A percentile compares a stretch with the other conserved stretches of the same genome.
These are phyloP conservation scores for Perca schrenkii DNA, from an alignment of 2,113 vertebrate genomes.

Conservation along the genomic window DNA sequence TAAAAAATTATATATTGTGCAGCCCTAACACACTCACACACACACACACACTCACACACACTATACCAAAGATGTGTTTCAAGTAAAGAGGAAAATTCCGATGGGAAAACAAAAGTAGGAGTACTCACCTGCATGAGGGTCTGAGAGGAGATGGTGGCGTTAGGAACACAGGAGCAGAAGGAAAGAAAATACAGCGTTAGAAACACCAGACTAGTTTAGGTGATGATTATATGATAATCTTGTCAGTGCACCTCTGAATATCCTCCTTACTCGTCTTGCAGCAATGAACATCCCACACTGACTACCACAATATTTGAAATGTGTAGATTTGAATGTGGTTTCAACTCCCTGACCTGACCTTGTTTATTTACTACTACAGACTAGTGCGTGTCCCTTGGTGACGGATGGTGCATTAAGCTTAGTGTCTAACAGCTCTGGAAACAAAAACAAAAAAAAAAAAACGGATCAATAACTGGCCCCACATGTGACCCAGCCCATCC, in stretches of 20 bases:
- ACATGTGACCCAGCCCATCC: conserved; percentile 47
- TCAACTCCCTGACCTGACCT: not conserved
- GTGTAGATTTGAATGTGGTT: not conserved
- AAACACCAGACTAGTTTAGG: conserved; percentile 9
- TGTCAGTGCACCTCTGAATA: conserved; percentile 41
- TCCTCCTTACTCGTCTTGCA: conserved; percentile 20
- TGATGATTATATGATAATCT: conserved; percentile 43
- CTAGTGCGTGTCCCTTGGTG: not conserved
- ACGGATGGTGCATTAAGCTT: conserved; percentile 20
- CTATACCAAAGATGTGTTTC: conserved; percentile 3
- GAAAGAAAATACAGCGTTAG: conserved; percentile 57
- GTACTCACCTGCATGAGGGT: conserved; percentile 90
- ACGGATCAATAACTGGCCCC: conserved; percentile 66
- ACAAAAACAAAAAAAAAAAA: not conserved
- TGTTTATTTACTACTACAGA: conserved; percentile 5
- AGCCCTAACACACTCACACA: too few species aligned
- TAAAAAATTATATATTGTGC: too few species aligned
- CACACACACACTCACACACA: not conserved
- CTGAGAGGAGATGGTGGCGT: conserved; percentile 69
- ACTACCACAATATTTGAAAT: not conserved
- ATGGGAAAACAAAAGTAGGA: conserved; percentile 17
- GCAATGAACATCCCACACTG: not conserved
- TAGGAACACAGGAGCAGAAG: not conserved
- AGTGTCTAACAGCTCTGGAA: conserved; percentile 30
- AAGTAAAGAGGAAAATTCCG: not conserved